Percentiles rank a stretch among this genome's conserved stretches.
Evolutionary conservation across 2,797 vertebrate species (phyloP).

Genomic region (Rhinoraja longicauda): DNA sequence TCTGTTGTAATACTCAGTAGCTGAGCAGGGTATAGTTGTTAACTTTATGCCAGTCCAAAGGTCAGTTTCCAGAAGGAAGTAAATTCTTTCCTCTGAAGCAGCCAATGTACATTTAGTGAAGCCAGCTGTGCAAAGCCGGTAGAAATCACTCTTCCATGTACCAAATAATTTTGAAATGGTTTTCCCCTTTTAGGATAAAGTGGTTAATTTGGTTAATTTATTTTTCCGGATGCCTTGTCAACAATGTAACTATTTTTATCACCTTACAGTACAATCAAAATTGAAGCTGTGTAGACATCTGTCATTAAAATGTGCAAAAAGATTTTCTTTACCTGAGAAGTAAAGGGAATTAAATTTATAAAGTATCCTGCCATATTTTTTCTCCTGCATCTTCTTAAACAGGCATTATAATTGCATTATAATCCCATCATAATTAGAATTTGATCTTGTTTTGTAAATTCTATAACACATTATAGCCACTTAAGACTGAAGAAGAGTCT

Average conservation of each 20-base stretch:
- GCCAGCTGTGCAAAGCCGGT: not conserved
- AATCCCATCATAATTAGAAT: not conserved
- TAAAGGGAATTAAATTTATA: not conserved
- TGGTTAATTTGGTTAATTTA: not conserved
- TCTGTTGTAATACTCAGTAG: not conserved
- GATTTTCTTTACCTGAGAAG: not conserved
- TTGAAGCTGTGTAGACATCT: not conserved
- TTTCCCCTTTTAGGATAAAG: not conserved
- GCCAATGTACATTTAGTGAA: constrained; percentile 12
- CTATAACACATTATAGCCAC: not conserved
- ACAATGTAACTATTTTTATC: not conserved
- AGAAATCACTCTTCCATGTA: not conserved
- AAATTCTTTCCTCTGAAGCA: not conserved
- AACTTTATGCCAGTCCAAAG: not conserved
- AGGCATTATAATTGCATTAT: not conserved
- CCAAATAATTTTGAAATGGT: not conserved
- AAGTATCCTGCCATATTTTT: not conserved
- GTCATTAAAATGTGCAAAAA: not conserved
- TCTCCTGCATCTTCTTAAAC: not conserved
- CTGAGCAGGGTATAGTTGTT: constrained; percentile 48
- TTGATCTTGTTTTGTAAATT: constrained; percentile 18
- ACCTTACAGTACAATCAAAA: too few relatives aligned
- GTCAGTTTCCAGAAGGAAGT: not conserved
- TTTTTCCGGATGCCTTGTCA: constrained; percentile 5
- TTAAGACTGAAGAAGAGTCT: too few relatives aligned